Conservation (phyloP, 2,797 vertebrate genomes). For the Chloroceryle inda region DNA sequence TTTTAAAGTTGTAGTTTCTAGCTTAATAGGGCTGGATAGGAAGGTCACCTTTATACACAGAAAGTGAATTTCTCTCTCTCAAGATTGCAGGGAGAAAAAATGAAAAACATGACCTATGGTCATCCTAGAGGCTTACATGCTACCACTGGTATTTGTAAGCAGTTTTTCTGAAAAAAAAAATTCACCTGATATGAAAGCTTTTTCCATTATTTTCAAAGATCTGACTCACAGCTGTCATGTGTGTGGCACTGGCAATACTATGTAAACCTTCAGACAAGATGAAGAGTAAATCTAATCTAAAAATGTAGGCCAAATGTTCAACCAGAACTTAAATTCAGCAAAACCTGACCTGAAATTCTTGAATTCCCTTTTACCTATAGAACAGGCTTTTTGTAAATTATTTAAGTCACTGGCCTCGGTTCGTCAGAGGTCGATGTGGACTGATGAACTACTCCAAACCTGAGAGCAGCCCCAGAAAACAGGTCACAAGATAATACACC, state of each 20-base stretch:
- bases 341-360: neutral
- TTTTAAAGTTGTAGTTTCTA: neutral
- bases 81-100: neutral
- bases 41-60: neutral
- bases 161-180: constrained; percentile 2
- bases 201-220: neutral
- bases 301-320: neutral
- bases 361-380: neutral
- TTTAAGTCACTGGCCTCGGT: neutral
- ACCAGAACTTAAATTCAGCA: neutral
- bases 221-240: neutral
- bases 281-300: neutral
- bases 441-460: neutral
- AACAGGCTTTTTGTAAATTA: neutral
- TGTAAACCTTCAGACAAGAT: neutral
- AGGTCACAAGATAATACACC: neutral
- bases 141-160: constrained; percentile 8
- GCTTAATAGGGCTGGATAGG: neutral
- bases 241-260: neutral
- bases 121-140: neutral
- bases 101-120: neutral
- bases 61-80: neutral
- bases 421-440: rapidly evolving
- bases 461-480: neutral
- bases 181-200: neutral